Evolutionary conservation across 2,113 vertebrate species (phyloP), one percentile per base, ranked within the genome.

Genomic region (Engystomops pustulosus): DNA sequence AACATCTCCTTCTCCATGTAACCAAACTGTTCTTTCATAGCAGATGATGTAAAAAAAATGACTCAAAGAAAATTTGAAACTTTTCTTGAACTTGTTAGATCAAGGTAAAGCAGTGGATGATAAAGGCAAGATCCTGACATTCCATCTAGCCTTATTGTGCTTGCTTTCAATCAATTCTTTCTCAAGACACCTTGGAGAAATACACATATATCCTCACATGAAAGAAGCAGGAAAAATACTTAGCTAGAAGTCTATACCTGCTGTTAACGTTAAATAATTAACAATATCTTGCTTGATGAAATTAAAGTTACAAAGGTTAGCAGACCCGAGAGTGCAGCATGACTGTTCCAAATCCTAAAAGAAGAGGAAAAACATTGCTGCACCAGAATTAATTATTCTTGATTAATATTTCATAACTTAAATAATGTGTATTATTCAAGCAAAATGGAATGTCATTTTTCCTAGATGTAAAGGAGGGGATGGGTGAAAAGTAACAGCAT

Each of bases 361-460:
- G 88, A 80, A 83, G 82, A 88, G 88, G 90, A 91, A 90, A 88
- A 90, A 90, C 25, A 76, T 85, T 87, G 89, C 89, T 89, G 83
- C 71, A 88, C 82, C 65, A 5, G 90, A 88, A 94, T 90, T 91
- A 92, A 95, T 94, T 93, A 87, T 90, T 87, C 81, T 90, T 90
- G 92, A 89, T 95, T 92, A 93, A 94, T 94, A 94, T 92, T 94
- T 94, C 91, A 94, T 94, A 91, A 92, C 90, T 92, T 92, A 91
- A 94, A 93, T 93, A 93, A 92, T 93, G 92, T 93, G 90, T 92
- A 90, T 92, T 93, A 94, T 93, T 91, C 89, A 94, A 90, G 93
- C 90, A 91, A 93, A 94, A 93, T 93, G 92, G 89, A 92, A 92
- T 93, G 92, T 92, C 90, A 93, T 92, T 93, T 91, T 91, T 85